These are phyloP conservation scores for Archilochus colubris DNA, from an alignment of 2,113 vertebrate genomes.

Conservation along the genomic window DNA sequence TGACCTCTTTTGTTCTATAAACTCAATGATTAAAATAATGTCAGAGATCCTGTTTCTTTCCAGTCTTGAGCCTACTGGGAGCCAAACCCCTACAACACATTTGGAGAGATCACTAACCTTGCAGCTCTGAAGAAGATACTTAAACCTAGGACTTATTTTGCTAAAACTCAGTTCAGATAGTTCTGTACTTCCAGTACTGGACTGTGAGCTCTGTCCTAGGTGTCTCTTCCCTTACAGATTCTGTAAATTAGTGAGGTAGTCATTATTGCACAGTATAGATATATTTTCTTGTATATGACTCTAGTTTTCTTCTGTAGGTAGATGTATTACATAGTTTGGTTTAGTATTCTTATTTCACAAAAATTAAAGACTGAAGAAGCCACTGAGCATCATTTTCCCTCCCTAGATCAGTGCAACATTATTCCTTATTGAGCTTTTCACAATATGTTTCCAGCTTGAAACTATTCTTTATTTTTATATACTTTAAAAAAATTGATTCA, in stretches of 20 bases:
- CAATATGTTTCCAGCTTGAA: not conserved
- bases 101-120: not conserved
- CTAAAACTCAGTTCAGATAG: rapidly evolving
- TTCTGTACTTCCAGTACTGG: not conserved
- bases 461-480: not conserved
- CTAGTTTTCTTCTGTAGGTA: not conserved
- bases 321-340: not conserved
- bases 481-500: not conserved
- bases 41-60: not conserved
- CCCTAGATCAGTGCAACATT: not conserved
- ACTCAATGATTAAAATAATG: not conserved
- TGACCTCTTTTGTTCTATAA: not conserved
- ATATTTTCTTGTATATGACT: not conserved
- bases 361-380: not conserved
- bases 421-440: not conserved
- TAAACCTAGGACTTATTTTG: not conserved
- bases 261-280: not conserved
- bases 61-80: not conserved
- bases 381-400: not conserved
- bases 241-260: not conserved
- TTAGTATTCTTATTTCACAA: not conserved
- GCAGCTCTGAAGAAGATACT: not conserved
- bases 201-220: not conserved
- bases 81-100: not conserved
- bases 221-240: not conserved